Evolutionary conservation across 2,797 vertebrate species (phyloP).

Genomic region (Halcyon chelicuti): DNA sequence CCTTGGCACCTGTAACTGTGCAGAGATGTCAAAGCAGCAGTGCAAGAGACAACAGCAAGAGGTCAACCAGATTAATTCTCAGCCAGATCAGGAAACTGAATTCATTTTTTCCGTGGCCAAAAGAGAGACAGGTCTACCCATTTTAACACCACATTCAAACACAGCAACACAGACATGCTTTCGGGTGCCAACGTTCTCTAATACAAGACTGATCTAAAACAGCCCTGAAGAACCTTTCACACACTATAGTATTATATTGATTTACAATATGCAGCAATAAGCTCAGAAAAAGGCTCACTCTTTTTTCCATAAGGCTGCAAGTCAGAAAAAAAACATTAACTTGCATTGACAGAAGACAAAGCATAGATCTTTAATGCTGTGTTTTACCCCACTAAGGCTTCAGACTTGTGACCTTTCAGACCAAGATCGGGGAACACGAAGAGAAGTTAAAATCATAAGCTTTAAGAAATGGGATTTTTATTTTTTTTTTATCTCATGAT

Average conservation of each 20-base stretch:
- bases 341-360: not conserved
- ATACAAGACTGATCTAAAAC: not conserved
- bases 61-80: not conserved
- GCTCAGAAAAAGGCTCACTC: not conserved
- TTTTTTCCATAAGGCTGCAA: not conserved
- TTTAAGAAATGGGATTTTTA: not conserved
- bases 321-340: not conserved
- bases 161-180: not conserved
- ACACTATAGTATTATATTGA: not conserved
- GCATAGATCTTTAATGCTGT: not conserved
- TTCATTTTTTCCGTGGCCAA: not conserved
- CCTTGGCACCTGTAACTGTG: not conserved
- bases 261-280: not conserved
- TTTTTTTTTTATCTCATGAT: not conserved
- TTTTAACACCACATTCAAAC: not conserved
- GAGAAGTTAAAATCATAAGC: not conserved
- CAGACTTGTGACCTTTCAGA: not conserved
- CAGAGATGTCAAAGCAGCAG: not conserved
- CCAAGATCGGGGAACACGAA: not conserved
- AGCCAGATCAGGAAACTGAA: not conserved
- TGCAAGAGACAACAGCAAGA: not conserved
- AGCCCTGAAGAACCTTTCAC: not conserved
- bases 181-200: fast-evolving
- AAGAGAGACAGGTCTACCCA: not conserved
- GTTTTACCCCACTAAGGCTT: not conserved